Base-by-base conservation (phyloP, 2,797 vertebrate genomes). In the Poliocrania exsul region DNA sequence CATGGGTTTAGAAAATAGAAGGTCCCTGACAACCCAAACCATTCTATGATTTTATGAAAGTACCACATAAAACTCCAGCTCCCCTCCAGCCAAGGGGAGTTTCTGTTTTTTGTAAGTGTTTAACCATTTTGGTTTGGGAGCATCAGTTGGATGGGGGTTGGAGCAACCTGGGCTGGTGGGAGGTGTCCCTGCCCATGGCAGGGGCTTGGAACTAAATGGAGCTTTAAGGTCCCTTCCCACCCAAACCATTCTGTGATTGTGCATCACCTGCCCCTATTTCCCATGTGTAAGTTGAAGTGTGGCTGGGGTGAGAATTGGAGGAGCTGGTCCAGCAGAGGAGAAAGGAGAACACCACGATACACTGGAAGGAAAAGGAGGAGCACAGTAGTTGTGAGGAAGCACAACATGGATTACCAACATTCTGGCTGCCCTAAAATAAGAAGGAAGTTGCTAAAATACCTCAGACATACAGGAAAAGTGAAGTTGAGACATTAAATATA, bases 331-430 rank as follows among this genome's bases (percentile, higher is more conserved):
- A 56, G 56, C 58, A 5, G 23, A 46, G 60, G 28, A 40, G 42
- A 14, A 15, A 66, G 40, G 20, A 54, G 14, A 5, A 9, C 42
- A 21, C 37, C 0, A 0, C 0, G 0, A 3, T n/a, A 42, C 13
- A 1, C 74, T 42, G 44, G 24, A 61, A 70, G 54, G 50, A 37
- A 20, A 9, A 26, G 31, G 56, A 74, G 3, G 16, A 70, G 51
- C 51, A 69, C 13, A 1, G 29, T 21, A 24, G 14, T 3, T 57
- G 11, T 13, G 53, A 65, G 35, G 44, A n/a, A 31, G 8, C 2
- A 4, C 44, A 47, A 19, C 28, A 8, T 2, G 18, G 60, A 33
- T 65, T 60, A 11, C 3, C n/a, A 7, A 65, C 50, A 28, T 21
- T 17, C 10, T 65, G 9, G 5, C 40, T 64, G 40, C 42, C 88